Percentiles rank a stretch among this genome's conserved stretches.
Conservation (phyloP, 2,797 vertebrate genomes). For the Monodelphis domestica region DNA sequence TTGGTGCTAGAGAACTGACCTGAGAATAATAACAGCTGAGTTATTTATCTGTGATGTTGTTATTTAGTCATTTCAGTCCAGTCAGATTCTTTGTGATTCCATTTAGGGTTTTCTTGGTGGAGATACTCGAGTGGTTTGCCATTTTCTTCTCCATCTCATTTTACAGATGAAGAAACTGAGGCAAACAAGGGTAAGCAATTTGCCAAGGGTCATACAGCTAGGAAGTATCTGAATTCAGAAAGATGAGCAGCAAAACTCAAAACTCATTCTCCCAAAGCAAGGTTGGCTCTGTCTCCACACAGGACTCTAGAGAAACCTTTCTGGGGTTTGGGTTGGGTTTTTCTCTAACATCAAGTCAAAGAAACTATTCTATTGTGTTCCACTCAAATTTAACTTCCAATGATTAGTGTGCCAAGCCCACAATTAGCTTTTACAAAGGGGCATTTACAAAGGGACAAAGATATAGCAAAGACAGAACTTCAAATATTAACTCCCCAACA, state of each 20-base stretch:
- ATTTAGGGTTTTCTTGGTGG: too few species aligned
- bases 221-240: too few species aligned
- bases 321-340: not conserved
- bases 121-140: too few species aligned
- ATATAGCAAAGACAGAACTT: not conserved
- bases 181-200: too few species aligned
- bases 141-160: too few species aligned
- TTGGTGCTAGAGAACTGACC: not conserved
- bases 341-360: not conserved
- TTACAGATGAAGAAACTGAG: too few species aligned
- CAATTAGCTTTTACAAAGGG: not conserved
- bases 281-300: not conserved
- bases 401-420: not conserved
- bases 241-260: not conserved
- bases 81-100: too few species aligned
- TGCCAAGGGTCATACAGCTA: too few species aligned
- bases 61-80: too few species aligned
- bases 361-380: not conserved
- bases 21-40: not conserved
- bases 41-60: too few species aligned
- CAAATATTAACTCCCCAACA: not conserved
- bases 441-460: not conserved
- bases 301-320: not conserved
- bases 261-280: not conserved
- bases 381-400: not conserved